Conservation (phyloP, 2,113 vertebrate species). For the Lethenteron camtschaticum region DNA sequence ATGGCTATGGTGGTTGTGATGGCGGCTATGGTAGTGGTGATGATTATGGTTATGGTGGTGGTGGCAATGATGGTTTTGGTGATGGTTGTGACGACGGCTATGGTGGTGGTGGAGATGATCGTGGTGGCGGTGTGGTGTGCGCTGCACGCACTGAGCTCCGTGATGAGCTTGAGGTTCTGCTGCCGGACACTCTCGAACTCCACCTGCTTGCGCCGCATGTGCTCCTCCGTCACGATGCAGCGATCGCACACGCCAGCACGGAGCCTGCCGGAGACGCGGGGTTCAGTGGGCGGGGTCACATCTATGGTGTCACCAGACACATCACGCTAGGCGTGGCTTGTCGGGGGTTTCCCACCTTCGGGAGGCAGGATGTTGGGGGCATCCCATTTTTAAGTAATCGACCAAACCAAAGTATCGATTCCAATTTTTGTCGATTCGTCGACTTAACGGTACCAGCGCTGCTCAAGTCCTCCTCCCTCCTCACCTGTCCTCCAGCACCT, state of each 20-base stretch:
- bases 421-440: not conserved
- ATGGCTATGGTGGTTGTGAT: no score
- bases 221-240: constrained; percentile 50
- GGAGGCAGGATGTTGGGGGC: not conserved
- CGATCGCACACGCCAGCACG: constrained; percentile 46
- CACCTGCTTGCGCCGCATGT: constrained; percentile 40
- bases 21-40: no score
- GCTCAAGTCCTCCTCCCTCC: constrained; percentile 24
- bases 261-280: constrained; percentile 25
- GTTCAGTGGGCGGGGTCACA: no score
- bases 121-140: not conserved
- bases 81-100: no score
- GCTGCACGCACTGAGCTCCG: constrained; percentile 49
- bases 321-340: no score
- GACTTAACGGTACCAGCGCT: not conserved
- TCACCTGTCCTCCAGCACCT: constrained; percentile 66
- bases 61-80: no score
- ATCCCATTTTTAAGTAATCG: constrained; percentile 8
- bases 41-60: no score
- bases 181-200: constrained; percentile 49
- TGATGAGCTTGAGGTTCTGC: constrained; percentile 43
- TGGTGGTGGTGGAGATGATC: no score
- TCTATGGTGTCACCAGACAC: not conserved
- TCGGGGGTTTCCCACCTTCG: not conserved
- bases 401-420: not conserved